phyloP scores from a whole-genome alignment of 2,113 vertebrate species.

The Chitala chitala region DNA sequence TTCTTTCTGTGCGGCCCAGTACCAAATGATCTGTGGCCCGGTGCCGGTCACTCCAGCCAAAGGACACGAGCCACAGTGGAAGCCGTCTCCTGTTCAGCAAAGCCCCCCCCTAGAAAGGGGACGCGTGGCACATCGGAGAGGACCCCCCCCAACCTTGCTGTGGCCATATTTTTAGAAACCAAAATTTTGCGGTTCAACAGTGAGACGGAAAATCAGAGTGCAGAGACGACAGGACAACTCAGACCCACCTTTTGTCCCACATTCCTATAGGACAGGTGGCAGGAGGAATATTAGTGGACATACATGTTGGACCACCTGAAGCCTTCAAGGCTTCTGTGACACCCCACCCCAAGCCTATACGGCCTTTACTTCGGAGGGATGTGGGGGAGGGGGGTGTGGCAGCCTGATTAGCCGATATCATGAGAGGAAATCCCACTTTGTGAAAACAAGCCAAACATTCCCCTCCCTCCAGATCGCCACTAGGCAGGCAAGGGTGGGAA shows the following conservation, averaged over 20 bases:
- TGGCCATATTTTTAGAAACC: conserved; percentile 30
- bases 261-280: conserved; percentile 23
- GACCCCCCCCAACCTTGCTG: neutral
- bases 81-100: too few species aligned
- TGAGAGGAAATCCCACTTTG: neutral
- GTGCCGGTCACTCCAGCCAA: too few species aligned
- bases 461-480: neutral
- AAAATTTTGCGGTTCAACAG: conserved; percentile 6
- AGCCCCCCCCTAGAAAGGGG: too few species aligned
- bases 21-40: too few species aligned
- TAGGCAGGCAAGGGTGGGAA: neutral
- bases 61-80: too few species aligned
- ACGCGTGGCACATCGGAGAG: neutral
- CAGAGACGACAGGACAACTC: conserved; percentile 10
- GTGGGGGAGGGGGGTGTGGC: neutral
- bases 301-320: conserved; percentile 20
- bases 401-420: neutral
- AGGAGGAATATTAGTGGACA: conserved; percentile 19
- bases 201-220: conserved; percentile 28
- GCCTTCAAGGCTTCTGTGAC: neutral
- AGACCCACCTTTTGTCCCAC: conserved; percentile 27
- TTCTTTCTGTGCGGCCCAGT: too few species aligned
- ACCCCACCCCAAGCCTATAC: neutral
- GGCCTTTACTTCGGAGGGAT: too few species aligned
- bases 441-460: neutral